Percentiles rank a stretch among this genome's conserved stretches.
phyloP scores from a whole-genome alignment of 2,113 vertebrate genomes.

The Brevimyrus niger region DNA sequence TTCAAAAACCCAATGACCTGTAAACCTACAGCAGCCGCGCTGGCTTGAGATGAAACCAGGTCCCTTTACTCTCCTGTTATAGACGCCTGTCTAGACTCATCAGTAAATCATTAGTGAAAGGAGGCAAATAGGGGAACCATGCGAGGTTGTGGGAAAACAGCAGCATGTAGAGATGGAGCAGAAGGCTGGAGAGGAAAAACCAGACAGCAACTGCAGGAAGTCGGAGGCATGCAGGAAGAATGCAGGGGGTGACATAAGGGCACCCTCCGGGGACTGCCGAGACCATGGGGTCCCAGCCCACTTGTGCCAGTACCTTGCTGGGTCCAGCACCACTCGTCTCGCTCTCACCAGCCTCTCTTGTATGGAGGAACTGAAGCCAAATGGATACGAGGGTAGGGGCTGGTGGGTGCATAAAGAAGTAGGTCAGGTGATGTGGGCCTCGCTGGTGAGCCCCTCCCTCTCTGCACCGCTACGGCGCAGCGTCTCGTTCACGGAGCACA shows the following conservation, averaged over 20 bases:
- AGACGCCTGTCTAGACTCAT: not conserved
- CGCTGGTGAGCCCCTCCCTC: not conserved
- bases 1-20: not conserved
- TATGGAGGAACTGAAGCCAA: conserved; percentile 69
- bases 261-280: not conserved
- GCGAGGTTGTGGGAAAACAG: not conserved
- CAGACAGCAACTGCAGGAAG: not conserved
- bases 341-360: conserved; percentile 67
- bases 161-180: not conserved
- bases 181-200: not conserved
- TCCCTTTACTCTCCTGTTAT: not conserved
- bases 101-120: not conserved
- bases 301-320: conserved; percentile 55
- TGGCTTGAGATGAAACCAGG: not conserved
- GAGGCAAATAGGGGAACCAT: not conserved
- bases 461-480: not conserved
- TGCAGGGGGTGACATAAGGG: not conserved
- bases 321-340: conserved; percentile 37
- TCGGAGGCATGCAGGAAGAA: not conserved
- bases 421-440: not conserved
- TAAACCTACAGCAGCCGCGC: not conserved
- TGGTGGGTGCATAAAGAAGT: conserved; percentile 41
- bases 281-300: not conserved
- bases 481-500: not conserved
- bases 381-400: conserved; percentile 64